A percentile compares a stretch with the other conserved stretches of the same genome.
These are phyloP conservation scores for Odontesthes bonariensis DNA, from an alignment of 2,113 vertebrate genomes.

Conservation along the genomic window DNA sequence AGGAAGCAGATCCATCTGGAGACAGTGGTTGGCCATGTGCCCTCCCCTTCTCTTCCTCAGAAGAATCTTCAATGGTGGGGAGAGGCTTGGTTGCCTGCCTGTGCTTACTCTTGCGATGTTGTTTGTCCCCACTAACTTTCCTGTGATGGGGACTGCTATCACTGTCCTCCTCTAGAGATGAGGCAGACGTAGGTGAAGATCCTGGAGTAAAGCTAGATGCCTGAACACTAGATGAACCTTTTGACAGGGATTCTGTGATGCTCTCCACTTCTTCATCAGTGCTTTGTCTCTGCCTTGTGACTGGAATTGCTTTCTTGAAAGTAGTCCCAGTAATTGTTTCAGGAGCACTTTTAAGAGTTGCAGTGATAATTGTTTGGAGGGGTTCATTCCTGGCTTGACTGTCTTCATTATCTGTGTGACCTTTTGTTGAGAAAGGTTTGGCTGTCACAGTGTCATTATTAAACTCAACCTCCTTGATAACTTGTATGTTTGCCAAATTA, in stretches of 20 bases:
- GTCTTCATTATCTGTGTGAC: conserved; percentile 83
- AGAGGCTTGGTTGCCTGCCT: conserved; percentile 89
- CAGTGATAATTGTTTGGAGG: conserved; percentile 82
- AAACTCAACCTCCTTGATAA: conserved; percentile 69
- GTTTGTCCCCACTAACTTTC: conserved; percentile 90
- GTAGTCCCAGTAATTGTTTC: conserved; percentile 65
- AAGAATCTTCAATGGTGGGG: conserved; percentile 95
- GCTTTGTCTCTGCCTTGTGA: conserved; percentile 82
- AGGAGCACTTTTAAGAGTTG: conserved; percentile 82
- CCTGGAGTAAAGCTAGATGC: conserved; percentile 94
- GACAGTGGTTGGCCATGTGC: conserved; percentile 85
- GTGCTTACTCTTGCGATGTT: conserved; percentile 92
- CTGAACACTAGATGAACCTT: conserved; percentile 95
- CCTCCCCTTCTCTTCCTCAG: conserved; percentile 92
- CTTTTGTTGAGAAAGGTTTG: conserved; percentile 79
- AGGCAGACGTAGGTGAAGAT: conserved; percentile 95
- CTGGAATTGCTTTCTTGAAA: conserved; percentile 72
- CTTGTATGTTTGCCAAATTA: conserved; percentile 78
- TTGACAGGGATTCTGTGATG: conserved; percentile 93
- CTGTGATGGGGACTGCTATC: conserved; percentile 94
- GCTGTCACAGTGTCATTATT: conserved; percentile 79
- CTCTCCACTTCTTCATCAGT: conserved; percentile 95
- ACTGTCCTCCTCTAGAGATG: conserved; percentile 97
- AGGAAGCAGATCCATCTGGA: conserved; percentile 87
- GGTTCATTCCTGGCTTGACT: conserved; percentile 80